phyloP scores from a whole-genome alignment of 2,113 vertebrate genomes.

The Tylochromis polylepis region DNA sequence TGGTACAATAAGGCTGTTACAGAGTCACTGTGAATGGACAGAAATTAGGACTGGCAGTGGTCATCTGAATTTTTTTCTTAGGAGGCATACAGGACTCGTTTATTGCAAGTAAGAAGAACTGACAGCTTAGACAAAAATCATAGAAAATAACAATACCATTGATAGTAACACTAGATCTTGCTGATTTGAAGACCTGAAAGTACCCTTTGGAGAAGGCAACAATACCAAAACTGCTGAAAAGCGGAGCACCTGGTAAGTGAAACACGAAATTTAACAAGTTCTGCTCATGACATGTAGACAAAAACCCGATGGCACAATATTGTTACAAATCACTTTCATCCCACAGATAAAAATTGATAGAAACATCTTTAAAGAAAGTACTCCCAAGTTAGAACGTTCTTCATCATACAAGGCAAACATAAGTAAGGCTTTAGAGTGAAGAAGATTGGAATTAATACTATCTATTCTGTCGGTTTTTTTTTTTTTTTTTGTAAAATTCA shows the following conservation, averaged over 20 bases:
- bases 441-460: neutral
- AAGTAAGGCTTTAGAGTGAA: constrained; percentile 59
- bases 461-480: constrained; percentile 1
- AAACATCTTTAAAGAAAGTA: constrained; percentile 12
- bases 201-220: constrained; percentile 48
- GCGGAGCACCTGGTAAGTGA: constrained; percentile 45
- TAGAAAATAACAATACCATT: constrained; percentile 3
- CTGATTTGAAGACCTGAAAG: constrained; percentile 44
- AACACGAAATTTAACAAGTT: constrained; percentile 19
- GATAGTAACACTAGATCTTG: constrained; percentile 14
- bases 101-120: constrained; percentile 53
- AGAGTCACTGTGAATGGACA: constrained; percentile 28
- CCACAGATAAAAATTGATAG: constrained; percentile 27
- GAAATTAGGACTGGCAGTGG: constrained; percentile 27
- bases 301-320: constrained; percentile 48
- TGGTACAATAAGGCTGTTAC: constrained; percentile 38
- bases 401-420: constrained; percentile 44
- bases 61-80: neutral
- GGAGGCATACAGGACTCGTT: constrained; percentile 26
- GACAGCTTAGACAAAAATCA: constrained; percentile 18
- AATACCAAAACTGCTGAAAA: constrained; percentile 10
- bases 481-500: neutral
- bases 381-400: constrained; percentile 17
- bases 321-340: constrained; percentile 37
- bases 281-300: constrained; percentile 13